Evolutionary conservation across 2,113 vertebrate species (phyloP), one percentile per base, ranked within the genome.

Genomic region (Mesitornis unicolor): DNA sequence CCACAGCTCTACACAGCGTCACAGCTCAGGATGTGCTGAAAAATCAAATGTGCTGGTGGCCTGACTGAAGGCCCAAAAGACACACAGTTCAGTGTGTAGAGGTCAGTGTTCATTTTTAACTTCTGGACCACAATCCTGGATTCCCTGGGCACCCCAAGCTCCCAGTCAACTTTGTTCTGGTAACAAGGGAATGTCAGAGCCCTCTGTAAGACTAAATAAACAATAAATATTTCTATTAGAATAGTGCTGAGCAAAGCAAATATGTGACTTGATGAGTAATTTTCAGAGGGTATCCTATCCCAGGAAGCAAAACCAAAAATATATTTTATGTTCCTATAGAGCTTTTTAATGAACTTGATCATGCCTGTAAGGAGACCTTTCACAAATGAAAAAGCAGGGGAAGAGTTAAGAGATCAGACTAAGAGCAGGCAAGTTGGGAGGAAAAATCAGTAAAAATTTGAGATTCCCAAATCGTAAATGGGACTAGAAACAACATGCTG

Each of bases 231-330:
- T 95, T 97, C 85, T 61, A 42, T 35, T 42, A 80, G 48, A 90
- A 76, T 87, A 90, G 45, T 71, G 81, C 88, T 92, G 90, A 97
- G 85, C 79, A 86, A 95, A 90, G 82, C 88, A 92, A 80, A 35
- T 80, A 65, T 14, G 67, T 65, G 63, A 54, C 85, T 74, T 65
- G 63, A 89, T 73, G 67, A 92, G 83, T 80, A 88, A 90, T 70
- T 90, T 83, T 90, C 59, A 3, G 35, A 92, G 82, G 63, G 63
- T 93, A 88, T 14, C 17, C 76, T 80, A 89, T 24, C 59, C 47
- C 68, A 75, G 82, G 85, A 89, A 93, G 73, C 10, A 22, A 91
- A 93, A 78, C 2, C 60, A 89, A 83, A 83, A 93, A 83, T n/a
- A 6, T 4, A 15, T 36, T 69, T 90, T 38, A 57, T 35, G 29